Base-by-base conservation (phyloP, 2,888 invertebrate genomes). In the Dryobota labecula region DNA sequence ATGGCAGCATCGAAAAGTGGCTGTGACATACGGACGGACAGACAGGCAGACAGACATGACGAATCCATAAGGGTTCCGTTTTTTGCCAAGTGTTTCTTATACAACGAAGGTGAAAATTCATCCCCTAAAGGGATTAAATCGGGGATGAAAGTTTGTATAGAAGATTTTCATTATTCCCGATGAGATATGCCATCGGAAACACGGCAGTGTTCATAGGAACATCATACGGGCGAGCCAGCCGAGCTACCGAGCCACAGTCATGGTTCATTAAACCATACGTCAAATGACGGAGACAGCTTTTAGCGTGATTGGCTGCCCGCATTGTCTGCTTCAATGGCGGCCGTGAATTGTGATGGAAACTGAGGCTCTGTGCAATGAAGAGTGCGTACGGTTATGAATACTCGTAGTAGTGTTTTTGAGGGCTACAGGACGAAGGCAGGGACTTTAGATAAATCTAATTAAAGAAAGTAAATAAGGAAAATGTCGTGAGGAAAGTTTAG, bases 251-350 rank as follows among this genome's bases (percentile, higher is more conserved):
- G 63, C 33, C 49, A 24, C 47, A 63, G 62, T 41, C 70, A 24
- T 36, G 30, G 56, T 60, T 54, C 71, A 58, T 53, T 67, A 61
- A 41, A 36, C 57, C 53, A 62, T n/a, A 51, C 61, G 65, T 64
- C 83, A 76, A 56, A 70, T 65, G 61, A 57, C 51, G 73, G 45
- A 53, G 82, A 54, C 58, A 54, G 85, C 85, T 85, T 81, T 85
- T 85, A 85, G 83, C 60, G 45, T 67, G 86, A 85, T 85, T 85
- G 81, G 83, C 73, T 70, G 49, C 56, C 65, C 45, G 65, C 43
- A 84, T 83, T 81, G 86, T 83, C 54, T 43, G 49, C 54, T 33
- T 64, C 68, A 75, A 73, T 69, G 76, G 57, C 11, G 38, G 56
- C 38, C 24, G 33, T 30, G 56, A 45, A 49, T 72, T 65, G 76